Evolutionary conservation across 2,888 invertebrate species (phyloP).

Genomic region (Cenopis cana): DNA sequence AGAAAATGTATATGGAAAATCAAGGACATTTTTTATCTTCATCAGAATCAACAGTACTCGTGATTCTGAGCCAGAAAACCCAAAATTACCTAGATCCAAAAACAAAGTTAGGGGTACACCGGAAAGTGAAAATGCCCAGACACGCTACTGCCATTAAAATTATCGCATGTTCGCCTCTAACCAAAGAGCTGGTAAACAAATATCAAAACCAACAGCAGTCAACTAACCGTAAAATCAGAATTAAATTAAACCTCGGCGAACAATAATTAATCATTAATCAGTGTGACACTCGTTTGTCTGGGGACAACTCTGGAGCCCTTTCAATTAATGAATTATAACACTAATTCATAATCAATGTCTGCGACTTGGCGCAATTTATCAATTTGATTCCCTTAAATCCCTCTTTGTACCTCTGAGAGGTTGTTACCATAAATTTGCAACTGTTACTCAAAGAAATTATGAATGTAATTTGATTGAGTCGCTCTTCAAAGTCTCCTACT

Average conservation of each 20-base stretch:
- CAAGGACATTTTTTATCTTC: too few species aligned
- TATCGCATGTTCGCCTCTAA: slow-evolving; percentile 2
- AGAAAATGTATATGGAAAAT: too few species aligned
- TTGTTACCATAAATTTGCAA: slow-evolving; percentile 79
- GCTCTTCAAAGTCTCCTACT: slow-evolving; percentile 50
- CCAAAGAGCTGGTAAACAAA: slow-evolving; percentile 20
- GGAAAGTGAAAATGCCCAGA: too few species aligned
- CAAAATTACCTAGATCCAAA: too few species aligned
- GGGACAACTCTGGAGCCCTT: slow-evolving; percentile 76
- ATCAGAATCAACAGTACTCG: too few species aligned
- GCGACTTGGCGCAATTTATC: slow-evolving; percentile 78
- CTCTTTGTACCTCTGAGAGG: slow-evolving; percentile 62
- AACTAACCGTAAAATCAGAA: slow-evolving; percentile 54
- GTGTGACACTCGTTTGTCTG: slow-evolving; percentile 79
- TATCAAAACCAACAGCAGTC: slow-evolving; percentile 50
- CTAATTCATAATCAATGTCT: slow-evolving; percentile 81
- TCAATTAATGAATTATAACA: slow-evolving; percentile 82
- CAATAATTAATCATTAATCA: slow-evolving; percentile 84
- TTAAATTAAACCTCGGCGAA: slow-evolving; percentile 67
- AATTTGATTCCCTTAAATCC: slow-evolving; percentile 79
- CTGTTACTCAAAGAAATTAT: slow-evolving; percentile 77
- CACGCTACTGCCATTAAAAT: too few species aligned
- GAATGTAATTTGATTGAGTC: slow-evolving; percentile 73
- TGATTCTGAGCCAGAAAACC: too few species aligned
- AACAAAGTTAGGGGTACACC: too few species aligned